A percentile compares a stretch with the other conserved stretches of the same genome.
Evolutionary conservation across 2,113 vertebrate genomes (phyloP).

Genomic region (Pontoporia blainvillei): DNA sequence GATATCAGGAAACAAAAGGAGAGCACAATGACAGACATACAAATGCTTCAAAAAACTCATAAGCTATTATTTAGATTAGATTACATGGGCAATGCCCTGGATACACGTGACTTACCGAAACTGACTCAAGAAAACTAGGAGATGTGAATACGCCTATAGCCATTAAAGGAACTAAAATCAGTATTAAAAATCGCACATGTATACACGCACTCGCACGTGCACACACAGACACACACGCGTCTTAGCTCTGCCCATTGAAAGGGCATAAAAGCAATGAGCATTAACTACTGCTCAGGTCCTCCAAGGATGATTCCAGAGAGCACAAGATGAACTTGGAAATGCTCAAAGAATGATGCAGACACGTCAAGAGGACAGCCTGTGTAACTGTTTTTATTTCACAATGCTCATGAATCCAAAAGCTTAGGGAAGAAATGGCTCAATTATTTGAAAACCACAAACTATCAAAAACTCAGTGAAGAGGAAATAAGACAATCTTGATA

Average conservation of each 20-base stretch:
- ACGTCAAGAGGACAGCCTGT: not conserved
- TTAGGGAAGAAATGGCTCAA: not conserved
- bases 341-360: not conserved
- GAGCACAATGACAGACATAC: not conserved
- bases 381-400: no score
- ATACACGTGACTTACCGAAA: not conserved
- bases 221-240: not conserved
- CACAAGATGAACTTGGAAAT: not conserved
- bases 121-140: not conserved
- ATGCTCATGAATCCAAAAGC: not conserved
- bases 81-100: not conserved
- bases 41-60: not conserved
- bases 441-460: not conserved
- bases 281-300: not conserved
- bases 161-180: not conserved
- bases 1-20: not conserved
- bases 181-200: not conserved
- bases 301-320: not conserved
- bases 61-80: not conserved
- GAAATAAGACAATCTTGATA: not conserved
- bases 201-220: no score
- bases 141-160: not conserved
- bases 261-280: not conserved
- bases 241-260: not conserved
- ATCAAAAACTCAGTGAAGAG: not conserved